Base-by-base conservation (phyloP, 2,113 vertebrate species). In the Atlantisia rogersi region DNA sequence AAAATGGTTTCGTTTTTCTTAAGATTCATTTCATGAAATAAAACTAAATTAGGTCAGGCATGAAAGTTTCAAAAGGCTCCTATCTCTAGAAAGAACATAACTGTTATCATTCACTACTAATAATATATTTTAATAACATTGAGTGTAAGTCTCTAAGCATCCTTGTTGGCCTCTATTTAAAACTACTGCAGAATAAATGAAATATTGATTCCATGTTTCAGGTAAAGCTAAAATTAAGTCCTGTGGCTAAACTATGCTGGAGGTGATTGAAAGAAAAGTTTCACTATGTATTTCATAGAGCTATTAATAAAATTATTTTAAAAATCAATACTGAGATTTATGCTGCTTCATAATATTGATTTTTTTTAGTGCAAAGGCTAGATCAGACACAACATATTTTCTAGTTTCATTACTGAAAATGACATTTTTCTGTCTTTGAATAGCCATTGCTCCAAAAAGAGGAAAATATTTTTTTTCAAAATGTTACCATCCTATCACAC, bases 21-120 rank as follows among this genome's bases (percentile, higher is more conserved):
- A 96, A 78, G 79, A 85, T 77, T 88, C 55, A n/a, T 94, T 93
- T 90, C 18, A 90, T 90, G 78, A 90, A 96, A 76, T 95, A 74
- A 40, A 77, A 53, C 37, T 94, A 80, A 97, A 81, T 95, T 85
- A 83, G 52, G 93, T 96, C 75, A 95, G 35, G 52, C 86, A 31
- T 67, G 85, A 87, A 97, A 95, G 39, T n/a, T 96, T 92, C 67
- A 86, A 19, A 48, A 48, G 81, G 74, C 86, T 93, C 7, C 5
- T 40, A 11, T 69, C 84, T 93, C 26, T 74, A 32, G 60, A 95
- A 96, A 88, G 75, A 91, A 81, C 62, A 11, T 73, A 96, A 92
- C 75, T 95, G 84, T 52, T 95, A 46, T 58, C 37, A 89, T 64
- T 95, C 73, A 79, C 29, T 86, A 91, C 75, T 84, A 91, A 78